These are phyloP conservation scores for Phylloscopus whistleri DNA, from an alignment of 2,113 vertebrate genomes.

Conservation along the genomic window DNA sequence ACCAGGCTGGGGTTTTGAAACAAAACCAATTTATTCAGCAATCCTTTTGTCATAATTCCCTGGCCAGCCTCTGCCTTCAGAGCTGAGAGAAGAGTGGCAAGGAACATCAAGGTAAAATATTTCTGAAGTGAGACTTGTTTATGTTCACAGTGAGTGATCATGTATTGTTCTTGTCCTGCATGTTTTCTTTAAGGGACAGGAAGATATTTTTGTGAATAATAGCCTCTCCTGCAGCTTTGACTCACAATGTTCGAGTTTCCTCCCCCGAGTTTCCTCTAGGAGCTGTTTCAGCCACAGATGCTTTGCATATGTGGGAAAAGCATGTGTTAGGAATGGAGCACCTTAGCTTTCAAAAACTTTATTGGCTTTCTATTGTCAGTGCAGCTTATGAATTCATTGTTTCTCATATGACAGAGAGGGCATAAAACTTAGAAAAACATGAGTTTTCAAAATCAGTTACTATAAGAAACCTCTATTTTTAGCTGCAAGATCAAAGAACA, in stretches of 20 bases:
- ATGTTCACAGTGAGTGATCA: neutral
- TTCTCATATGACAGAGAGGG: neutral
- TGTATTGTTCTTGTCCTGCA: neutral
- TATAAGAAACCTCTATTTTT: neutral
- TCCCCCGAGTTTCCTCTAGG: neutral
- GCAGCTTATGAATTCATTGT: neutral
- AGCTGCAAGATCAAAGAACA: neutral
- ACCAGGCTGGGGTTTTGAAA: neutral
- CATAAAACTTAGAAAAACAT: neutral
- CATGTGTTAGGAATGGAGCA: neutral
- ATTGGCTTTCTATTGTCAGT: neutral
- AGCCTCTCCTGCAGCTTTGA: neutral
- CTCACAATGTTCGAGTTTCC: neutral
- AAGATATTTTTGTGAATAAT: neutral
- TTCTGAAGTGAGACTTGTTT: neutral
- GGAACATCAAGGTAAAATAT: neutral
- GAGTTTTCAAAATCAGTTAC: neutral
- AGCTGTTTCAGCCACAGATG: neutral
- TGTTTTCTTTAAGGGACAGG: neutral
- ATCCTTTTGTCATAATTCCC: neutral
- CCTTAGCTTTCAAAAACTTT: neutral
- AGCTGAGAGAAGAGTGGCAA: neutral
- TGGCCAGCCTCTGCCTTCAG: neutral
- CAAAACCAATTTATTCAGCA: neutral
- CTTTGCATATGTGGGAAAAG: neutral